Evolutionary conservation across 2,888 invertebrate genomes (phyloP).

Genomic region (Phytoseiulus persimilis): DNA sequence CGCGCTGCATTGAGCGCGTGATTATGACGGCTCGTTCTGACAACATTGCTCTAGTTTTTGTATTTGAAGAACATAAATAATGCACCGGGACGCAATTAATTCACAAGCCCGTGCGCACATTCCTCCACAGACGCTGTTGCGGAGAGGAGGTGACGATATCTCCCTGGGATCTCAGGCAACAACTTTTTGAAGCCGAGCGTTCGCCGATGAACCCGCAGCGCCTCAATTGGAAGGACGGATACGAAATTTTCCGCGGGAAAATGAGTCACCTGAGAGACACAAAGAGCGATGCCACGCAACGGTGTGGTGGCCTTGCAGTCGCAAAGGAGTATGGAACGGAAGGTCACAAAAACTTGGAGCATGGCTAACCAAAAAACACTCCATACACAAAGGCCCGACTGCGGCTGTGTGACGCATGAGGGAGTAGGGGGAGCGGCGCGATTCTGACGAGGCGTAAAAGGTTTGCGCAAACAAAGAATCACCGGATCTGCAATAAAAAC

Average conservation of each 20-base stretch:
- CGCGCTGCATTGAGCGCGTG: not conserved
- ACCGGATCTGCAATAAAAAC: not conserved
- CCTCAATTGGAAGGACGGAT: too few species aligned
- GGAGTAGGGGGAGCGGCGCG: not conserved
- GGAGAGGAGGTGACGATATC: too few species aligned
- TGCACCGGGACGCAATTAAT: not conserved
- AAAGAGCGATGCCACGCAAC: too few species aligned
- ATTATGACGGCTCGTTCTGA: not conserved
- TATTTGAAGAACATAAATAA: not conserved
- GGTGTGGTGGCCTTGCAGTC: too few species aligned
- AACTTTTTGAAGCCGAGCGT: too few species aligned
- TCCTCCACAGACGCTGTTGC: not conserved
- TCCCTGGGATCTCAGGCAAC: too few species aligned
- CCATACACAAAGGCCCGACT: not conserved
- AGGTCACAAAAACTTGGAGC: not conserved
- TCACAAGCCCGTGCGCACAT: not conserved
- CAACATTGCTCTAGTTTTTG: not conserved
- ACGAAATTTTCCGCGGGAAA: too few species aligned
- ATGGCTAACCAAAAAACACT: not conserved
- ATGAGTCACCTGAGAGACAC: too few species aligned
- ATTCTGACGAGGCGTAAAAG: not conserved
- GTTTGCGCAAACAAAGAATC: not conserved
- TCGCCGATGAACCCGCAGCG: too few species aligned
- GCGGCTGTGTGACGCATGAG: not conserved
- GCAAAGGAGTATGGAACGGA: too few species aligned